Conservation (phyloP, 1,140 invertebrate genomes). For the Piezodorus guildinii region DNA sequence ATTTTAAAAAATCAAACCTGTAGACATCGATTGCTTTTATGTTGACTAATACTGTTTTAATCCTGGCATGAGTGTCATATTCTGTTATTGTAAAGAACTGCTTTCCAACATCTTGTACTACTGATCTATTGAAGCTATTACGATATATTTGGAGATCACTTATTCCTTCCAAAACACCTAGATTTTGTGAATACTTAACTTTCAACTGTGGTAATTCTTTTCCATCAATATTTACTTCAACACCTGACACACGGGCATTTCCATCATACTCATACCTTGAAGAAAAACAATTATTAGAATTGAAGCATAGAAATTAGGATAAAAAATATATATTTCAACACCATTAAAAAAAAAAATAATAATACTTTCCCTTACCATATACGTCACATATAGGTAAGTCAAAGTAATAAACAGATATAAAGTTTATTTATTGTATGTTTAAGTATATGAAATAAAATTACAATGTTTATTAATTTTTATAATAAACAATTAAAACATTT, state of each 20-base stretch:
- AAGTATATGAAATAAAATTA: neutral
- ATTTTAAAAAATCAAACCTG: constrained; percentile 30
- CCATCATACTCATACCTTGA: constrained; percentile 78
- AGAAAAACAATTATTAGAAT: constrained; percentile 24
- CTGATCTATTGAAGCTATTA: constrained; percentile 74
- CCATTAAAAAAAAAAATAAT: too few species aligned
- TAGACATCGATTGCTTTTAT: constrained; percentile 76
- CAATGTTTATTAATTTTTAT: neutral
- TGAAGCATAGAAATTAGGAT: too few species aligned
- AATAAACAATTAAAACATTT: neutral
- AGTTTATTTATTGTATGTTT: too few species aligned
- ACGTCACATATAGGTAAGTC: too few species aligned
- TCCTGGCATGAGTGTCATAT: constrained; percentile 68
- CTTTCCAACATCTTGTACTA: constrained; percentile 77
- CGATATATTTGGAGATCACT: constrained; percentile 72
- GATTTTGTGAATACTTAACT: constrained; percentile 75
- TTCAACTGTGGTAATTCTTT: constrained; percentile 58
- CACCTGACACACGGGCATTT: constrained; percentile 68
- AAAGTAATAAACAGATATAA: neutral
- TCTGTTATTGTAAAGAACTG: constrained; percentile 78
- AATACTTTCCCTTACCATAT: too few species aligned
- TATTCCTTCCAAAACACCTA: constrained; percentile 71
- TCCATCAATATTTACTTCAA: constrained; percentile 76
- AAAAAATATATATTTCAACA: too few species aligned
- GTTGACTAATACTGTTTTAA: constrained; percentile 68